Evolutionary conservation across 2,113 vertebrate genomes (phyloP).

Genomic region (Leptocoma aspasia): DNA sequence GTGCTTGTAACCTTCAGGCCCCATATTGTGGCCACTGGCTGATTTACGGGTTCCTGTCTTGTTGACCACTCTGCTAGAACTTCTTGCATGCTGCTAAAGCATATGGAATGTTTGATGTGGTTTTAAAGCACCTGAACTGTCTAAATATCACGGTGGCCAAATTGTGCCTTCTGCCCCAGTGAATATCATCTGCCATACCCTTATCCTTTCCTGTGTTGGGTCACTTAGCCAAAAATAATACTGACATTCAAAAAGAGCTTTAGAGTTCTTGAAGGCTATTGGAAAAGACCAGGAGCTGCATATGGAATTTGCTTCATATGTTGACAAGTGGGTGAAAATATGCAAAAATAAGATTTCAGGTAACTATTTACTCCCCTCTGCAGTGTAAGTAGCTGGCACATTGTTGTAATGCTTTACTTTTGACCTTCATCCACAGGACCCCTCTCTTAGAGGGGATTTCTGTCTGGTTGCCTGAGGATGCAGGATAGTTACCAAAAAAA

Average conservation of each 20-base stretch:
- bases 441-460: background rate
- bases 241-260: background rate
- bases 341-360: background rate
- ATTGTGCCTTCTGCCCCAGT: background rate
- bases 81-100: background rate
- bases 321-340: background rate
- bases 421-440: background rate
- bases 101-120: background rate
- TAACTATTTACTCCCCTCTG: background rate
- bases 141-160: background rate
- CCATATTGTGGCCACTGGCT: background rate
- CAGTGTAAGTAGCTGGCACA: background rate
- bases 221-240: background rate
- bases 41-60: constrained; percentile 12
- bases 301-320: background rate
- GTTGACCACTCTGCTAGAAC: background rate
- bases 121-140: background rate
- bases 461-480: background rate
- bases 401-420: background rate
- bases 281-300: background rate
- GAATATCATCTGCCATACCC: accelerated
- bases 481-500: background rate
- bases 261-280: background rate
- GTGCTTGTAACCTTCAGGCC: background rate
- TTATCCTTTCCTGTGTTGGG: background rate